Conservation (phyloP, 1,140 invertebrate species). For the Drosophila malerkotliana region DNA sequence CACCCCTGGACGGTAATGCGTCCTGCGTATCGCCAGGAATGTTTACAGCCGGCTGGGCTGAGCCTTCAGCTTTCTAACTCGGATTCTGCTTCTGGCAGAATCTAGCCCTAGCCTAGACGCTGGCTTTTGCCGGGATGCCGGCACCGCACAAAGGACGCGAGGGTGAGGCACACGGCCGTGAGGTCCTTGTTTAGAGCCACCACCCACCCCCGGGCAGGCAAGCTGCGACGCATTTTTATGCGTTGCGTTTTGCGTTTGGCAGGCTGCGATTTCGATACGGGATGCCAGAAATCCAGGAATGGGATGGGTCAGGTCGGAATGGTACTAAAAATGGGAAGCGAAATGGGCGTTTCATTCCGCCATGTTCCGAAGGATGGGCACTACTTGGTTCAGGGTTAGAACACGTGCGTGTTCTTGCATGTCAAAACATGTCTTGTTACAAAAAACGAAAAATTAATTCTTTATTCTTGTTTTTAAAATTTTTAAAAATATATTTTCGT, state of each 20-base stretch:
- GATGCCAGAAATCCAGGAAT: slow-evolving; percentile 23
- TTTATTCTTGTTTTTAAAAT: too few relatives aligned
- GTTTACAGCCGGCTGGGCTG: slow-evolving; percentile 32
- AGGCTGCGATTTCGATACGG: slow-evolving; percentile 59
- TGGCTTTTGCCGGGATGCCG: slow-evolving; percentile 6
- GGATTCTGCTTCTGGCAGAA: background rate
- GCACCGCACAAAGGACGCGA: slow-evolving; percentile 15
- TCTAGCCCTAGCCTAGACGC: slow-evolving; percentile 23
- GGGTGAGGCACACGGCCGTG: background rate
- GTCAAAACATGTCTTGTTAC: background rate
- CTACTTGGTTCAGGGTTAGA: background rate
- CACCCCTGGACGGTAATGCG: slow-evolving; percentile 18
- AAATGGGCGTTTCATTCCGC: slow-evolving; percentile 17
- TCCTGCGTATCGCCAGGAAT: slow-evolving; percentile 34
- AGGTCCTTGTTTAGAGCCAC: slow-evolving; percentile 23
- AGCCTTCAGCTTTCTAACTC: background rate
- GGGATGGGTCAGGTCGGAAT: slow-evolving; percentile 5
- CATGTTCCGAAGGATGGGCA: background rate
- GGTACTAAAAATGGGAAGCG: background rate
- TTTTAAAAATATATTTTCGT: too few relatives aligned
- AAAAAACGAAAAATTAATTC: background rate
- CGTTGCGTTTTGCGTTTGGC: slow-evolving; percentile 42
- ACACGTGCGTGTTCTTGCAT: background rate
- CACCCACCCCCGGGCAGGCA: slow-evolving; percentile 37
- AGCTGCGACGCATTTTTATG: slow-evolving; percentile 44